Percentiles rank a stretch among this genome's conserved stretches.
Evolutionary conservation across 2,888 invertebrate species (phyloP).

Genomic region (Auanema freiburgensis): DNA sequence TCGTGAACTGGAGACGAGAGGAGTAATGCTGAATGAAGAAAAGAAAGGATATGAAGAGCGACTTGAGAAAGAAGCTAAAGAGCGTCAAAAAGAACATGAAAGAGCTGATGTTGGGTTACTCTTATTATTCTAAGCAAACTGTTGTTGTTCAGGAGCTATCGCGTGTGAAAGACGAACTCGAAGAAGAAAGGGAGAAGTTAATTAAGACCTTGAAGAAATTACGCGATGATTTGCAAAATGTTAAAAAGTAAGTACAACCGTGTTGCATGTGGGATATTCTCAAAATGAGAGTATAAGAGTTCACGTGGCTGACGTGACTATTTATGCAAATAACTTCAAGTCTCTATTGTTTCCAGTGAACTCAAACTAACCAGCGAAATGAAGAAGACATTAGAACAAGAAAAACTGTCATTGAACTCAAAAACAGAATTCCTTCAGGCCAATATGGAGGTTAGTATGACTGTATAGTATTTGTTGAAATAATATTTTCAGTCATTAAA

Average conservation of each 20-base stretch:
- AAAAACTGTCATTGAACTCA: constrained; percentile 56
- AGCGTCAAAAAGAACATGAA: constrained; percentile 47
- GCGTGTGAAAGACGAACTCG: constrained; percentile 66
- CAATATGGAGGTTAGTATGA: constrained; percentile 43
- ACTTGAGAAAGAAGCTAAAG: constrained; percentile 47
- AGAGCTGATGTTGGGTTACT: constrained; percentile 19
- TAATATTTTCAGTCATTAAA: constrained; percentile 62
- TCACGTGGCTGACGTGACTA: too few relatives aligned
- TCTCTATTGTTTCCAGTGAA: constrained; percentile 61
- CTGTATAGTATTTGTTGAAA: neutral
- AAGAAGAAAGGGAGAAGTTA: constrained; percentile 66
- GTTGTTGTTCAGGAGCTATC: constrained; percentile 60
- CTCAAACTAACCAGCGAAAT: constrained; percentile 65
- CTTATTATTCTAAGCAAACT: neutral
- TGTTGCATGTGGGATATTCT: neutral
- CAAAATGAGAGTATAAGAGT: too few relatives aligned
- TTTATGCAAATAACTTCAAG: too few relatives aligned
- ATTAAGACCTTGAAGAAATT: constrained; percentile 66
- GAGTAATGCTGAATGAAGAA: constrained; percentile 49
- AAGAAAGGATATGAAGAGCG: constrained; percentile 49
- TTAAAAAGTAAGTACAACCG: constrained; percentile 42
- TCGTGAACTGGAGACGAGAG: constrained; percentile 43
- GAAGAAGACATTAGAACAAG: constrained; percentile 64
- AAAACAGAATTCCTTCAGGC: constrained; percentile 58
- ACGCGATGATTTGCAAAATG: constrained; percentile 65